A percentile compares a stretch with the other conserved stretches of the same genome.
phyloP scores from a whole-genome alignment of 2,888 invertebrate species.

The Lasioglossum calceatum region DNA sequence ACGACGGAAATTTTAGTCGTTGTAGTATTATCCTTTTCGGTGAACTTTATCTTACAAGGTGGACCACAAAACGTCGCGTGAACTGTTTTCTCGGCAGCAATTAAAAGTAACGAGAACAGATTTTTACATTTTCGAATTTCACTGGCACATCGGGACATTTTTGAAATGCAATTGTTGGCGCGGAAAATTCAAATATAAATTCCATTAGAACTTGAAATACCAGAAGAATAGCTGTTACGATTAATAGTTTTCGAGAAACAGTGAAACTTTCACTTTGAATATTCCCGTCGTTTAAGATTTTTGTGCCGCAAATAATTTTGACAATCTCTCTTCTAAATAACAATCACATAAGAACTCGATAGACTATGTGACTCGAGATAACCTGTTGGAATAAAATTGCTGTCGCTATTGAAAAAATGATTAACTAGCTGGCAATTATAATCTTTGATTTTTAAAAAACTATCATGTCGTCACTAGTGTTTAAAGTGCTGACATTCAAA shows the following conservation, averaged over 20 bases:
- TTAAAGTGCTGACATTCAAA: neutral
- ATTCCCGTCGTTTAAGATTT: conserved; percentile 27
- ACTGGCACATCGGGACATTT: neutral
- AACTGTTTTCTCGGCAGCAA: neutral
- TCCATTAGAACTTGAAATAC: neutral
- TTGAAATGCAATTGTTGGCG: neutral
- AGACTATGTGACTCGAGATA: neutral
- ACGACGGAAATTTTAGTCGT: neutral
- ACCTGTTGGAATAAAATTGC: neutral
- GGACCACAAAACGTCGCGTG: neutral
- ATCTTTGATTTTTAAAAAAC: neutral
- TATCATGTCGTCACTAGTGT: neutral
- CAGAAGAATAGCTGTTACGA: neutral
- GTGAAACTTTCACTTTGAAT: neutral
- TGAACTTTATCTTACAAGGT: neutral
- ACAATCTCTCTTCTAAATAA: neutral
- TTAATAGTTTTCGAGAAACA: conserved; percentile 11
- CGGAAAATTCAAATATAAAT: neutral
- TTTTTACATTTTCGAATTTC: neutral
- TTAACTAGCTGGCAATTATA: neutral
- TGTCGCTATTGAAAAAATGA: no score
- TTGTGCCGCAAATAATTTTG: conserved; percentile 20
- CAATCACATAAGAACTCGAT: neutral
- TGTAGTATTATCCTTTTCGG: neutral
- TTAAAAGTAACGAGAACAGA: neutral